A percentile compares a stretch with the other conserved stretches of the same genome.
These are phyloP conservation scores for Melinopterus prodromus DNA, from an alignment of 2,888 invertebrate genomes.

Conservation along the genomic window DNA sequence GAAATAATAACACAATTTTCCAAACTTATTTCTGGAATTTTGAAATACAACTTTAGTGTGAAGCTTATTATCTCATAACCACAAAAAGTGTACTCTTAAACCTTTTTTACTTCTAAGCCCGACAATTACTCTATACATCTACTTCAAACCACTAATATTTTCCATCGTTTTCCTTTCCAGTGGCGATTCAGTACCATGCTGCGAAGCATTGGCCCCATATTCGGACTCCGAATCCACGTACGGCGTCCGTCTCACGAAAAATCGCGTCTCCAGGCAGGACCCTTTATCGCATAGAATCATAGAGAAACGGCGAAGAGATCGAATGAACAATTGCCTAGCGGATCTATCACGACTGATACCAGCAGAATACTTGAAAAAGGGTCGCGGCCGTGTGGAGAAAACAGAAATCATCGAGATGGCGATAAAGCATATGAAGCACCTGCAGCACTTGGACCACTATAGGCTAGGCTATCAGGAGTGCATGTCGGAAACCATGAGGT, in stretches of 20 bases:
- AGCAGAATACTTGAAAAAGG: conserved; percentile 92
- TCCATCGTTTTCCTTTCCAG: conserved; percentile 53
- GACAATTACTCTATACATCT: not conserved
- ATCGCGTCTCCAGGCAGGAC: conserved; percentile 78
- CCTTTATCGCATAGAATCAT: conserved; percentile 98
- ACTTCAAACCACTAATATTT: conserved; percentile 38
- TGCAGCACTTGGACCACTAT: conserved; percentile 73
- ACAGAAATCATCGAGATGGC: conserved; percentile 99
- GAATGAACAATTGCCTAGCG: conserved; percentile 97
- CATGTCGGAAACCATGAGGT: conserved; percentile 87
- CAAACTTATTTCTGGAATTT: too few species aligned
- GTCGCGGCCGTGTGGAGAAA: conserved; percentile 94
- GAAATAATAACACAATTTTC: too few species aligned
- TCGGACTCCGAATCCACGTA: conserved; percentile 42
- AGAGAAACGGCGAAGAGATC: conserved; percentile 92
- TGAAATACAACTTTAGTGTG: too few species aligned
- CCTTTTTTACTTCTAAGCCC: too few species aligned
- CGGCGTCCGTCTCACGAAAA: conserved; percentile 40
- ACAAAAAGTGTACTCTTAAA: too few species aligned
- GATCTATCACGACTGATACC: conserved; percentile 94
- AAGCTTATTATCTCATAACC: too few species aligned
- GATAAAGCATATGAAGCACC: conserved; percentile 89
- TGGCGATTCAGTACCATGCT: conserved; percentile 70
- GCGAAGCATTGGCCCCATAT: conserved; percentile 63
- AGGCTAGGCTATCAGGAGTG: conserved; percentile 90